A percentile compares a stretch with the other conserved stretches of the same genome.
phyloP scores from a whole-genome alignment of 2,113 vertebrate genomes.

The Silurus asotus region DNA sequence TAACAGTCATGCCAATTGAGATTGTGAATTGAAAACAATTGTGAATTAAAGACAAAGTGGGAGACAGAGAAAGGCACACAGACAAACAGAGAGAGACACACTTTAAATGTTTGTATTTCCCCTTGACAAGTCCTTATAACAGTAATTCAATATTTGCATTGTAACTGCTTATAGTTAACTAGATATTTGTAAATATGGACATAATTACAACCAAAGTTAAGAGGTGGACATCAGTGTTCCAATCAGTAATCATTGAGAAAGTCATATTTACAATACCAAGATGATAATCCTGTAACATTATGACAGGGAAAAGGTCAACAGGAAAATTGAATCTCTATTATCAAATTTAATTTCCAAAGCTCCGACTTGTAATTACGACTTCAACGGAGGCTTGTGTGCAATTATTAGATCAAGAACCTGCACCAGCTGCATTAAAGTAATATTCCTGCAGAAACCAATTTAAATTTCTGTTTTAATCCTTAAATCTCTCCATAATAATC shows the following conservation, averaged over 20 bases:
- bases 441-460: background rate
- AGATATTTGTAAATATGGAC: background rate
- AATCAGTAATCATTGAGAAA: background rate
- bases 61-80: background rate
- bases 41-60: background rate
- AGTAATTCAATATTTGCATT: background rate
- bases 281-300: background rate
- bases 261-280: background rate
- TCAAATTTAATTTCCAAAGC: background rate
- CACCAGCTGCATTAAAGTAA: background rate
- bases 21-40: background rate
- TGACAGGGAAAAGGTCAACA: background rate
- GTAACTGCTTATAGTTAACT: background rate
- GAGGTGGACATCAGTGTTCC: background rate
- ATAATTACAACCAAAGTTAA: background rate
- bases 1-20: background rate
- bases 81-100: background rate
- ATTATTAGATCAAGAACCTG: background rate
- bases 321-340: background rate
- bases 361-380: background rate
- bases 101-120: background rate
- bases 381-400: background rate
- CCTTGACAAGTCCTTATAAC: background rate
- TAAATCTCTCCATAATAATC: conserved; percentile 63
- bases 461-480: conserved; percentile 53